Evolutionary conservation across 2,113 vertebrate genomes (phyloP).

Genomic region (Zosterops borbonicus): DNA sequence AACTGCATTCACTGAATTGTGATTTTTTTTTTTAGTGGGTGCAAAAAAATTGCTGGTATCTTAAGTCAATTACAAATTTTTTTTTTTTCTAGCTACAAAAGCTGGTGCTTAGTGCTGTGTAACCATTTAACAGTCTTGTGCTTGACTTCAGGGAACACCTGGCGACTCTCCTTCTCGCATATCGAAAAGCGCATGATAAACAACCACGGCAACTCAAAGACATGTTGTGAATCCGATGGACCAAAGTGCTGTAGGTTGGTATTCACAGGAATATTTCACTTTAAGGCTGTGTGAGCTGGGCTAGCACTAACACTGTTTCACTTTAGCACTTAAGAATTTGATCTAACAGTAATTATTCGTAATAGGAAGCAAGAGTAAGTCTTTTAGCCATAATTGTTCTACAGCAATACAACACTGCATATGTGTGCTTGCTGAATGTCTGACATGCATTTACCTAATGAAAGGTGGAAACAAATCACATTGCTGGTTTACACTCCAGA

Average conservation of each 20-base stretch:
- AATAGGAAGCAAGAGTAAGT: not conserved
- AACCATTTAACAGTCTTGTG: not conserved
- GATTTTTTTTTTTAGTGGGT: not conserved
- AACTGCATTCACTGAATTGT: not conserved
- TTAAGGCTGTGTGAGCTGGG: not conserved
- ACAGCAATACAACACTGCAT: not conserved
- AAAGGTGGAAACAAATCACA: not conserved
- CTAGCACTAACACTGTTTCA: not conserved
- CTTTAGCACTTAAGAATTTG: not conserved
- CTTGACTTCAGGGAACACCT: slow-evolving; percentile 73
- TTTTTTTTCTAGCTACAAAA: not conserved
- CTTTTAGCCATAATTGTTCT: not conserved
- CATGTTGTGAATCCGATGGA: slow-evolving; percentile 77
- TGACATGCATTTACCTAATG: not conserved
- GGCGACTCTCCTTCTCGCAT: slow-evolving; percentile 87
- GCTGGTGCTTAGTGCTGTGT: not conserved
- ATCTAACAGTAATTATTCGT: not conserved
- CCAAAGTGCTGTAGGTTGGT: slow-evolving; percentile 82
- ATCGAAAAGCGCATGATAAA: slow-evolving; percentile 81
- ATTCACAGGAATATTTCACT: not conserved
- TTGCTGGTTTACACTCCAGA: not conserved
- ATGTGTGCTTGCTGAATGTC: accelerated
- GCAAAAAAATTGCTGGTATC: not conserved
- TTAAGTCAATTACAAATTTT: not conserved
- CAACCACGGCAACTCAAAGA: slow-evolving; percentile 78